Base-by-base conservation (phyloP, 35 echinoderm and acorn worm genomes). In the Diadema setosum region DNA sequence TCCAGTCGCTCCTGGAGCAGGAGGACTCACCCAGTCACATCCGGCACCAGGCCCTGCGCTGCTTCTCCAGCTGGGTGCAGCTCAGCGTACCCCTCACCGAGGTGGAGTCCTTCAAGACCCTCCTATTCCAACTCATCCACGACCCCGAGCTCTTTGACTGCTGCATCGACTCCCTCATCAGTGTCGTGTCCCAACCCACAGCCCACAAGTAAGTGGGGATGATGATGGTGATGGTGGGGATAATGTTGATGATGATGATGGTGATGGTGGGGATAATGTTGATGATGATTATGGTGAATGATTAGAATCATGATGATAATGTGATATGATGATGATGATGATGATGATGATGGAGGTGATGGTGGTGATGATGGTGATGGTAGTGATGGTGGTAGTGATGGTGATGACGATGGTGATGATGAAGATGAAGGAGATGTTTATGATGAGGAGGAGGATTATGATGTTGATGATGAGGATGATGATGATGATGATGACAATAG, bases 1-100 rank as follows among this genome's bases (percentile, higher is more conserved):
- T 99, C 0, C 89, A 99, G 56, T 83, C 86, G 3, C 73, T 99
- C 16, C 46, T 99, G 2, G 85, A 80, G 70, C 89, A 92, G 40
- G 42, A 55, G 5, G 93, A 99, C 39, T 94, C 96, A 0, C 96
- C 96, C 9, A 63, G 67, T 17, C 80, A 75, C 12, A 94, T 99
- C 70, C 89, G 93, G n/a, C 89, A 87, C 18, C 93, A 94, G 23
- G 93, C 96, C 14, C 80, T 99, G 31, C 69, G 86, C 46, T 99
- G 96, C 60, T 89, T 99, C 81, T 94, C 96, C 25, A 94, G 92
- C 39, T 99, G 96, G 96, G 93, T 99, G 0, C 94, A 94, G 60
- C 86, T 99, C 4, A 83, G 82, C 20, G 89, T 99, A 29, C 96
- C 96, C 9, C 87, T 99, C 85, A 61, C 42, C 9, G 96, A 99